These are phyloP conservation scores for Chelonus insularis DNA, from an alignment of 1,140 invertebrate genomes.

Conservation along the genomic window DNA sequence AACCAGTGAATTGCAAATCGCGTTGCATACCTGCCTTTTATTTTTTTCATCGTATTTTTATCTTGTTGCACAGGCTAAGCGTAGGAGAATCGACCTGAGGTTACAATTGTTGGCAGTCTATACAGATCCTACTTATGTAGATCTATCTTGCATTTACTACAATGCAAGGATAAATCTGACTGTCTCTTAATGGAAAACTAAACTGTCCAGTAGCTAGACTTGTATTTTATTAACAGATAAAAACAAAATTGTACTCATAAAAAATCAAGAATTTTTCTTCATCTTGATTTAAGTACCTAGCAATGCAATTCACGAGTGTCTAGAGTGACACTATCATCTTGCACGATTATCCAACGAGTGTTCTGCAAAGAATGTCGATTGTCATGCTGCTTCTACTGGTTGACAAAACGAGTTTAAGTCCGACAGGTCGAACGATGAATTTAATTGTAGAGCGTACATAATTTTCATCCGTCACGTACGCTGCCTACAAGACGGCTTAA, in stretches of 20 bases:
- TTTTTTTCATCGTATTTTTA: slow-evolving; percentile 20
- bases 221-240: not conserved
- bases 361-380: slow-evolving; percentile 17
- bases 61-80: not conserved
- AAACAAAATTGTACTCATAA: not conserved
- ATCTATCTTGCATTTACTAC: slow-evolving; percentile 11
- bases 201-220: not conserved
- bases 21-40: slow-evolving; percentile 29
- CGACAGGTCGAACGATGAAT: slow-evolving; percentile 24
- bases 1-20: slow-evolving; percentile 37
- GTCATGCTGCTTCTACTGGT: not conserved
- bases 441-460: slow-evolving; percentile 32
- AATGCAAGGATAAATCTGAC: slow-evolving; percentile 18
- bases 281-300: not conserved
- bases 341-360: not conserved
- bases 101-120: slow-evolving; percentile 18
- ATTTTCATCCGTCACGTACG: slow-evolving; percentile 31
- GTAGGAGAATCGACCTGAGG: slow-evolving; percentile 13
- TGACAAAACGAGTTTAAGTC: slow-evolving; percentile 15
- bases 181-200: not conserved
- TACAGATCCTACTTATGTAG: not conserved
- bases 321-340: not conserved
- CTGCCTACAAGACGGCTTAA: slow-evolving; percentile 30
- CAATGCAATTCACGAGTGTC: not conserved
- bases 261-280: too few species aligned